These are phyloP conservation scores for Meleagris gallopavo DNA, from an alignment of 2,113 vertebrate genomes.

Conservation along the genomic window DNA sequence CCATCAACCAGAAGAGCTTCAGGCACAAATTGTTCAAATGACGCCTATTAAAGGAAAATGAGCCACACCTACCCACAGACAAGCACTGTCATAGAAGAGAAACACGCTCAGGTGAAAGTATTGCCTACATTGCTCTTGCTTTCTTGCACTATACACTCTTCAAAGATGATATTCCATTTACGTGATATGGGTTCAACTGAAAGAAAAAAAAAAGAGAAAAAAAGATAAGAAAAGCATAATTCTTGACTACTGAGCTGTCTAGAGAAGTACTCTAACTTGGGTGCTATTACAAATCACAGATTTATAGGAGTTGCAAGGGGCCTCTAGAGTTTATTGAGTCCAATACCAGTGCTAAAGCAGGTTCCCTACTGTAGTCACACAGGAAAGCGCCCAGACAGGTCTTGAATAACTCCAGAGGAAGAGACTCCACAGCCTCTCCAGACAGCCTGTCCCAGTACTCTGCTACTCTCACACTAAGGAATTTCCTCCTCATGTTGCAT, in stretches of 20 bases:
- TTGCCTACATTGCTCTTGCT: neutral
- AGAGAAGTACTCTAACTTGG: neutral
- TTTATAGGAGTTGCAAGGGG: no score
- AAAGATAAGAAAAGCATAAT: neutral
- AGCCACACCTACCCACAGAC: neutral
- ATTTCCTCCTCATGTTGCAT: no score
- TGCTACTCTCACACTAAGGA: no score
- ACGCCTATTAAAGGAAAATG: neutral
- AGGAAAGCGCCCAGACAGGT: no score
- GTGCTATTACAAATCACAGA: neutral
- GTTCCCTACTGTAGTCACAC: no score
- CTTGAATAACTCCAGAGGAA: no score
- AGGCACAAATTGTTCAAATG: neutral
- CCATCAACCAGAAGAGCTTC: neutral
- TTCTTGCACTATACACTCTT: neutral
- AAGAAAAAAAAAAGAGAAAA: neutral
- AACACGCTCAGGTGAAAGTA: neutral
- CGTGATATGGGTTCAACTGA: fast-evolving
- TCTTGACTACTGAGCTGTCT: fast-evolving
- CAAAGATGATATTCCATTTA: fast-evolving
- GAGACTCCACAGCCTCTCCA: no score
- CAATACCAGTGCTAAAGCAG: no score
- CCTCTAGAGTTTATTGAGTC: no score
- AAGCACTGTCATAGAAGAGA: neutral
- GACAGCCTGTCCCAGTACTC: no score